Conservation (phyloP, 2,113 vertebrate genomes). For the Thamnaconus septentrionalis region DNA sequence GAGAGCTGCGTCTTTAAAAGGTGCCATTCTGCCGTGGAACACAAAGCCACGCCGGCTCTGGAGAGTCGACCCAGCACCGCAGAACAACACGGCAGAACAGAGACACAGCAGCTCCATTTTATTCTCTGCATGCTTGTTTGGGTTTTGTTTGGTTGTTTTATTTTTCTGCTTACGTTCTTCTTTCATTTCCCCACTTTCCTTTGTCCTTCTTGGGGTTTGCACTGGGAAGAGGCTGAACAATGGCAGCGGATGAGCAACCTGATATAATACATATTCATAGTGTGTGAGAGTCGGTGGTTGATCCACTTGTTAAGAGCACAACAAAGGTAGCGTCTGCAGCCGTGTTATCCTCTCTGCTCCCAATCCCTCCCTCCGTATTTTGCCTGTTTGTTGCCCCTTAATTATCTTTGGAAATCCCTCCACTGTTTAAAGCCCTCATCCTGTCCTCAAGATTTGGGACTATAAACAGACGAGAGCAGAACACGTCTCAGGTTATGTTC, state of each 20-base stretch:
- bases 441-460: conserved; percentile 45
- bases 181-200: conserved; percentile 39
- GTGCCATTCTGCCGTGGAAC: conserved; percentile 33
- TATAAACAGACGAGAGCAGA: conserved; percentile 59
- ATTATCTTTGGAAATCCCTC: conserved; percentile 65
- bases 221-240: conserved; percentile 50
- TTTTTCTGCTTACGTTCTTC: conserved; percentile 49
- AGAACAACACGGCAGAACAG: conserved; percentile 37
- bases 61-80: conserved; percentile 41
- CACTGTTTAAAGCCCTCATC: conserved; percentile 62
- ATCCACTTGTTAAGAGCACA: conserved; percentile 64
- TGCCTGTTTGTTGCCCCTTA: conserved; percentile 65
- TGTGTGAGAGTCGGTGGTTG: conserved; percentile 47
- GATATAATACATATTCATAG: conserved; percentile 70
- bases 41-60: conserved; percentile 34
- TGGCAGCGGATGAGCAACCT: conserved; percentile 51
- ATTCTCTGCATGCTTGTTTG: too few species aligned
- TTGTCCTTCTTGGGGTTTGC: conserved; percentile 43
- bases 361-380: conserved; percentile 65
- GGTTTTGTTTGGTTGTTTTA: conserved; percentile 5
- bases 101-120: conserved; percentile 41
- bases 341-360: conserved; percentile 60
- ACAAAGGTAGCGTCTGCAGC: conserved; percentile 63
- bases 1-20: conserved; percentile 43
- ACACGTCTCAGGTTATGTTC: conserved; percentile 29